Evolutionary conservation across 2,888 invertebrate genomes (phyloP).

Genomic region (Epinotia demarniana): DNA sequence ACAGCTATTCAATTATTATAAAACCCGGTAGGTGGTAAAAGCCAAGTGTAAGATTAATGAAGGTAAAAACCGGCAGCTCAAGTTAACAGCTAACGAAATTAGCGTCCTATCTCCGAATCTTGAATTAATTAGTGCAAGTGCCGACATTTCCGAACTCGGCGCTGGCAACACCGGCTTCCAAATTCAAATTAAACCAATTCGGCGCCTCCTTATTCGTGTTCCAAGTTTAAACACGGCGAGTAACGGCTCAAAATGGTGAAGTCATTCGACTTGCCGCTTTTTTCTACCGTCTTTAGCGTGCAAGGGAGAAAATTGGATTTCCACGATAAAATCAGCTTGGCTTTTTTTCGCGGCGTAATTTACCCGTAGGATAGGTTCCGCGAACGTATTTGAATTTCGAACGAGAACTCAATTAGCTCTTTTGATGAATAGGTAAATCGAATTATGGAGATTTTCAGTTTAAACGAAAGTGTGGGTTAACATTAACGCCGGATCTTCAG

Average conservation of each 20-base stretch:
- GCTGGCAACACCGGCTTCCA: constrained; percentile 73
- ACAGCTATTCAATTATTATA: constrained; percentile 39
- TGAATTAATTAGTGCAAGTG: constrained; percentile 80
- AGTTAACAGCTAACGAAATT: constrained; percentile 81
- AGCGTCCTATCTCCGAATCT: constrained; percentile 81
- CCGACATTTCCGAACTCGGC: constrained; percentile 61
- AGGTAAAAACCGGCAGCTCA: constrained; percentile 74
- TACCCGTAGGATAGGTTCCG: constrained; percentile 70
- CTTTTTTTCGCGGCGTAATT: constrained; percentile 78
- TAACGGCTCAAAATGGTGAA: constrained; percentile 81
- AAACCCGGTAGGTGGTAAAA: constrained; percentile 65
- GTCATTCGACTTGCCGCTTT: constrained; percentile 84
- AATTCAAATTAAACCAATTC: constrained; percentile 85
- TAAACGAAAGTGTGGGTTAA: constrained; percentile 35
- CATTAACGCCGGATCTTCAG: constrained; percentile 18
- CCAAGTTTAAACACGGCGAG: constrained; percentile 80
- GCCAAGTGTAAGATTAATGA: constrained; percentile 74
- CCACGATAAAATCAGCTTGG: constrained; percentile 83
- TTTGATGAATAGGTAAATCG: constrained; percentile 48
- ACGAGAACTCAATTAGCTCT: constrained; percentile 76
- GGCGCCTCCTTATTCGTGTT: constrained; percentile 85
- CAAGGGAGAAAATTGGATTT: constrained; percentile 84
- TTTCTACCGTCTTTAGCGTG: constrained; percentile 83
- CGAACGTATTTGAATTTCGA: constrained; percentile 72
- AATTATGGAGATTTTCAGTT: constrained; percentile 36